Evolutionary conservation across 2,113 vertebrate species (phyloP), one percentile per base, ranked within the genome.

Genomic region (Festucalex cinctus): DNA sequence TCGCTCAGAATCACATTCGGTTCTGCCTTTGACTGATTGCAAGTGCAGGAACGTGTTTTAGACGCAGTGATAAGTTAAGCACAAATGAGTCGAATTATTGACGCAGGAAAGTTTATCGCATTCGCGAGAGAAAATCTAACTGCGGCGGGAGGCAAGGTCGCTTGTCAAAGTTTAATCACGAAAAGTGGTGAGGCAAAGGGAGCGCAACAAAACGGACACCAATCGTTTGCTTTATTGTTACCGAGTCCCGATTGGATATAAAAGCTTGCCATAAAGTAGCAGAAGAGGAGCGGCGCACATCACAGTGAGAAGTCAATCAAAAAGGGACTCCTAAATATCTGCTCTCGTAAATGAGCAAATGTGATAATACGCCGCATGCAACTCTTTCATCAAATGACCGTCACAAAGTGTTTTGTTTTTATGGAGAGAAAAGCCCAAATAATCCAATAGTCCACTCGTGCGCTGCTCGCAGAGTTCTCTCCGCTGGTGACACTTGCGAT

Each of bases 161-260:
- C 74, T 70, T 60, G 68, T 77, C 73, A 70, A 39, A n/a, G 64
- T 83, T 84, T 83, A 85, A 87, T 86, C 74, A 84, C 70, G 65
- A 75, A 66, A 75, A 73, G 44, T 83, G 71, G 48, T 56, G 36
- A 69, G 71, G 46, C 24, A 78, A 76, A 74, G 75, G 64, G 83
- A 85, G 65, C 78, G 85, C 87, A 87, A 88, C 82, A 75, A 75
- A 65, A 61, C 67, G 76, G 78, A 83, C 71, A 62, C 56, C 77
- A 76, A 75, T 81, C 64, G 16, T 49, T 66, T 70, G 7, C 60
- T 67, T 74, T 73, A 72, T 80, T 76, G 74, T 82, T 63, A 59
- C 71, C 36, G 70, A 58, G 78, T 78, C 75, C 82, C 76, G 67
- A 83, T 85, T 80, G 71, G 80, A 83, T 85, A 63, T 79, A 61